These are phyloP conservation scores for Torymus aiolomorphi DNA, from an alignment of 2,888 invertebrate species.

Conservation along the genomic window DNA sequence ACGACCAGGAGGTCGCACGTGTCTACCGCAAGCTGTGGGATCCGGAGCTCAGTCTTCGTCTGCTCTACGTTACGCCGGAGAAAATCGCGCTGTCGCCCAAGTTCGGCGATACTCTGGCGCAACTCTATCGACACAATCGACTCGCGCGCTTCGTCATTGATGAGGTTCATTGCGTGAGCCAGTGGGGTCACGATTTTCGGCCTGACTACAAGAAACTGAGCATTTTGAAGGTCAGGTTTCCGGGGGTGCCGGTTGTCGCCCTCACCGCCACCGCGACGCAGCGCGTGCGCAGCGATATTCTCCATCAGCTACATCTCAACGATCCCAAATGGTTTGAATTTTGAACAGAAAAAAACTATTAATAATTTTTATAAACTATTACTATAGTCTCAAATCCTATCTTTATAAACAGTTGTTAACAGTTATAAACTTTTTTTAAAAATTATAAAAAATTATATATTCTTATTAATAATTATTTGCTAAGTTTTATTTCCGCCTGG, in stretches of 20 bases:
- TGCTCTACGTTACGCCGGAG: constrained; percentile 97
- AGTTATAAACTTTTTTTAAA: too few species aligned
- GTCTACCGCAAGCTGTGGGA: constrained; percentile 86
- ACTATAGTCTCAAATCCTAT: too few species aligned
- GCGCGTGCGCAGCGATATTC: constrained; percentile 91
- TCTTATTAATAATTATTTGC: too few species aligned
- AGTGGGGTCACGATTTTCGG: constrained; percentile 98
- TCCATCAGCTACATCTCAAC: constrained; percentile 87
- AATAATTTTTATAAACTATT: too few species aligned
- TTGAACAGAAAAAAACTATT: too few species aligned
- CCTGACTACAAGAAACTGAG: constrained; percentile 92
- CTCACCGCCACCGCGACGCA: constrained; percentile 98
- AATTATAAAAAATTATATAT: too few species aligned
- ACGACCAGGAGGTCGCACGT: constrained; percentile 79
- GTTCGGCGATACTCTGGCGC: constrained; percentile 82
- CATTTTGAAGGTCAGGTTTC: constrained; percentile 83
- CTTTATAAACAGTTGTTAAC: too few species aligned
- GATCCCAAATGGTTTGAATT: constrained; percentile 82
- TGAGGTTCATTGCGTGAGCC: constrained; percentile 98
- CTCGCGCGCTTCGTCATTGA: constrained; percentile 95
- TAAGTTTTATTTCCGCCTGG: too few species aligned
- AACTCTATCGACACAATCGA: constrained; percentile 83
- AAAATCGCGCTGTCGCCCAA: constrained; percentile 90
- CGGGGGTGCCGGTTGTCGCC: constrained; percentile 87
- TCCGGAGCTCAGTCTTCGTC: constrained; percentile 83